A percentile compares a stretch with the other conserved stretches of the same genome.
phyloP scores from a whole-genome alignment of 2,113 vertebrate genomes.

The Daubentonia madagascariensis region DNA sequence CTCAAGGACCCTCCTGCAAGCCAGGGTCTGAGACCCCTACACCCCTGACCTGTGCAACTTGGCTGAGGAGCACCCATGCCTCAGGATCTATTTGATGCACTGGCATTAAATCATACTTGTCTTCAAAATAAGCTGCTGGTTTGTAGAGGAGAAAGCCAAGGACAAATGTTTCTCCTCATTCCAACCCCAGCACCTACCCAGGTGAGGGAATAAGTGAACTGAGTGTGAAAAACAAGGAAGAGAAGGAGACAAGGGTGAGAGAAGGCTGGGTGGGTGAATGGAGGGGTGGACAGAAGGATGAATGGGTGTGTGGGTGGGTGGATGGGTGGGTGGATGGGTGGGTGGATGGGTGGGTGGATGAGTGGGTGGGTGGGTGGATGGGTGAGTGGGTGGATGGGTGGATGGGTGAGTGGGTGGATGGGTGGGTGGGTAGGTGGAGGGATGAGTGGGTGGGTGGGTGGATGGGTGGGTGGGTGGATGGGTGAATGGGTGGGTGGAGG shows the following conservation, averaged over 20 bases:
- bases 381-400: too few relatives aligned
- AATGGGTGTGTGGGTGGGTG: too few relatives aligned
- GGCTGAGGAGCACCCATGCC: background rate
- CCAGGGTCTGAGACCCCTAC: too few relatives aligned
- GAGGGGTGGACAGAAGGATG: background rate
- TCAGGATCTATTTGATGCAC: background rate
- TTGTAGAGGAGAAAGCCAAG: background rate
- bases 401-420: rapidly evolving
- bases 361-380: rapidly evolving
- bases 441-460: background rate
- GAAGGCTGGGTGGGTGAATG: background rate
- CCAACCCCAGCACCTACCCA: background rate
- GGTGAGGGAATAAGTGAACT: too few relatives aligned
- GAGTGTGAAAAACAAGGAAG: background rate
- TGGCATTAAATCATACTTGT: background rate
- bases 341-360: background rate
- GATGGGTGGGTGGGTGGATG: rapidly evolving
- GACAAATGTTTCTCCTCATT: rapidly evolving
- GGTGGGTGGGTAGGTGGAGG: too few relatives aligned
- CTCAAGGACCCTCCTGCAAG: background rate
- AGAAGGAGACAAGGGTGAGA: too few relatives aligned
- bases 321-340: too few relatives aligned
- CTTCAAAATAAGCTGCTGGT: background rate
- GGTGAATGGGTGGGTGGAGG: background rate
- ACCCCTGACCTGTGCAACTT: rapidly evolving